phyloP scores from a whole-genome alignment of 2,113 vertebrate species.

The Micromys minutus region DNA sequence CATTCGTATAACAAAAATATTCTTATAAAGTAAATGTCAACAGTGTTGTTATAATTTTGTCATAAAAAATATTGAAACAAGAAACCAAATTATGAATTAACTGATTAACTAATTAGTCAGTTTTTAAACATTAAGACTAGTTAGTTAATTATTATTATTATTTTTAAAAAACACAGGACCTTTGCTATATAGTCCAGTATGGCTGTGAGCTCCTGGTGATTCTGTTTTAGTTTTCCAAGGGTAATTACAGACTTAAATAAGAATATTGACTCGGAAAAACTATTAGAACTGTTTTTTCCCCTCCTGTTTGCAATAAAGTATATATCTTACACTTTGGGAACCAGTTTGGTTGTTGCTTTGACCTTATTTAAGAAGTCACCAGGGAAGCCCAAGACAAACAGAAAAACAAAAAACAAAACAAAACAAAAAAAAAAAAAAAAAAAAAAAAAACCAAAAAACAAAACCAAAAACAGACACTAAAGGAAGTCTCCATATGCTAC shows the following conservation, averaged over 20 bases:
- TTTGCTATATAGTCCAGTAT: not conserved
- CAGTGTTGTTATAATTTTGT: not conserved
- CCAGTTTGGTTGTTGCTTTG: not conserved
- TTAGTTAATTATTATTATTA: not conserved
- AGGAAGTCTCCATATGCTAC: not conserved
- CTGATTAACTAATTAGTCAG: not conserved
- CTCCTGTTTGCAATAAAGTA: not conserved
- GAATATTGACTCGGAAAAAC: slow-evolving; percentile 3
- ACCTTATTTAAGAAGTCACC: not conserved
- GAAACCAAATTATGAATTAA: not conserved
- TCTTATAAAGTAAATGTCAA: not conserved
- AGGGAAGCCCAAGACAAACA: not conserved
- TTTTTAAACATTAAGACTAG: not conserved
- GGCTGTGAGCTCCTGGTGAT: not conserved
- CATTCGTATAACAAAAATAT: not conserved
- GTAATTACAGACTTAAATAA: not conserved
- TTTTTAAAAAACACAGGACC: not conserved
- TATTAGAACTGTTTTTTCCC: not conserved
- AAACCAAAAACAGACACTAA: not conserved
- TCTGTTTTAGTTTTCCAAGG: not conserved
- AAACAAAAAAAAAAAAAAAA: not conserved
- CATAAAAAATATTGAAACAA: slow-evolving; percentile 12
- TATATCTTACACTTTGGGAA: not conserved
- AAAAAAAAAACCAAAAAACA: not conserved
- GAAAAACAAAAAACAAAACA: not conserved